phyloP scores from a whole-genome alignment of 2,113 vertebrate genomes.

The Eretmochelys imbricata region DNA sequence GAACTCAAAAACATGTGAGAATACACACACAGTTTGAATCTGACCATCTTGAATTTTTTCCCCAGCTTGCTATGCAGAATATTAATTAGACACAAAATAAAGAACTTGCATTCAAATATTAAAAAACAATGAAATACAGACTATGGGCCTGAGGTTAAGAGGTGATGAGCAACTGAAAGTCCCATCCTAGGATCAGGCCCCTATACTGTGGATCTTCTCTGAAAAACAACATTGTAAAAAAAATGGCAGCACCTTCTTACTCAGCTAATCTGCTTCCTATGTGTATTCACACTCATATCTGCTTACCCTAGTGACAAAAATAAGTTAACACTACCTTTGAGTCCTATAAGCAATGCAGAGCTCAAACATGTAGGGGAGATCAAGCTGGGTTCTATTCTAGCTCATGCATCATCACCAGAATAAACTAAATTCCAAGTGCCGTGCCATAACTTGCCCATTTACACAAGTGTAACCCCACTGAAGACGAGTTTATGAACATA shows the following conservation, averaged over 20 bases:
- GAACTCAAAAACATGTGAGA: slow-evolving; percentile 20
- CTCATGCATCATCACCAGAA: neutral
- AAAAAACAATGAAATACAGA: slow-evolving; percentile 31
- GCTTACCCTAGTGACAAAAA: slow-evolving; percentile 14
- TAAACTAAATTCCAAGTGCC: neutral
- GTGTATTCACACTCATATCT: neutral
- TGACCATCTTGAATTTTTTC: neutral
- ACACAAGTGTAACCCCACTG: neutral
- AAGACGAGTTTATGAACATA: neutral
- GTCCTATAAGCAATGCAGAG: slow-evolving; percentile 23
- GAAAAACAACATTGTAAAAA: neutral
- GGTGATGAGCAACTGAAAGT: neutral
- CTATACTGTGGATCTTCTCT: neutral
- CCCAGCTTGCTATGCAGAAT: slow-evolving; percentile 10
- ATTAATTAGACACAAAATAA: slow-evolving; percentile 17
- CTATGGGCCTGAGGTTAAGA: neutral
- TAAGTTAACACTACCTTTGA: slow-evolving; percentile 30
- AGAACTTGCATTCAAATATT: slow-evolving; percentile 5
- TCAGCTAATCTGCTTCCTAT: neutral
- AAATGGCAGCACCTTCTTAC: neutral
- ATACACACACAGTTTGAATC: slow-evolving; percentile 32
- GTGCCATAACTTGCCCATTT: slow-evolving; percentile 2
- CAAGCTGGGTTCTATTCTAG: neutral
- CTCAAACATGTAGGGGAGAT: slow-evolving; percentile 7
- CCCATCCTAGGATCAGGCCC: neutral